phyloP scores from a whole-genome alignment of 2,113 vertebrate species.

The Ceyx cyanopectus region DNA sequence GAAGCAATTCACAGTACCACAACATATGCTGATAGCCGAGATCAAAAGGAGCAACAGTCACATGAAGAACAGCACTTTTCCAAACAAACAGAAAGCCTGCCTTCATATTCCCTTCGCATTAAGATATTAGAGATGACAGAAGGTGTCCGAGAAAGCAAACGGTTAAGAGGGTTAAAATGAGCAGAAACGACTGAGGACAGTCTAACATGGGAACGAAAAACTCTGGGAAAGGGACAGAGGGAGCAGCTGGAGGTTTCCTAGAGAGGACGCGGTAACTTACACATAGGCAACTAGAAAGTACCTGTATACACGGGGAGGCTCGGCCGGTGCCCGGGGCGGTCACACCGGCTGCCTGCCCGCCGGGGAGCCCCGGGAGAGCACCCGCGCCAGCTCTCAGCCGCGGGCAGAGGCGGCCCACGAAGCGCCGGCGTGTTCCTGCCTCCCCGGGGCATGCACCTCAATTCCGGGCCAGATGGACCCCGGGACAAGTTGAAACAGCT shows the following conservation, averaged over 20 bases:
- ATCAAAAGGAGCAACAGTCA: not conserved
- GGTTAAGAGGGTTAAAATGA: not conserved
- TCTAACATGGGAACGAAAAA: not conserved
- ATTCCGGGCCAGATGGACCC: not conserved
- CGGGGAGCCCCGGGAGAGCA: no score
- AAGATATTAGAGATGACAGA: not conserved
- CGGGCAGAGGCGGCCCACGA: not conserved
- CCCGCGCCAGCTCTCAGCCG: not conserved
- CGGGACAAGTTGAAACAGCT: not conserved
- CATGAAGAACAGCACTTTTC: not conserved
- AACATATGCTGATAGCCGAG: accelerated
- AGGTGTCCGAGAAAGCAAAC: not conserved
- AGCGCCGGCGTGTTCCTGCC: not conserved
- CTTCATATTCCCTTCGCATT: not conserved
- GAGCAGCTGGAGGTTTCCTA: not conserved
- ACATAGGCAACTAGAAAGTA: accelerated
- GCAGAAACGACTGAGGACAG: not conserved
- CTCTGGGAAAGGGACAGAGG: not conserved
- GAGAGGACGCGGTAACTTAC: not conserved
- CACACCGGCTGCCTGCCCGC: not conserved
- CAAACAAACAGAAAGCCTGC: not conserved
- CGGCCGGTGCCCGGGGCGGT: not conserved
- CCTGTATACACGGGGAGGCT: not conserved
- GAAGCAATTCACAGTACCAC: not conserved
- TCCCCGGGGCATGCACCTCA: not conserved